phyloP scores from a whole-genome alignment of 2,888 invertebrate species.

The Volucella inanis region DNA sequence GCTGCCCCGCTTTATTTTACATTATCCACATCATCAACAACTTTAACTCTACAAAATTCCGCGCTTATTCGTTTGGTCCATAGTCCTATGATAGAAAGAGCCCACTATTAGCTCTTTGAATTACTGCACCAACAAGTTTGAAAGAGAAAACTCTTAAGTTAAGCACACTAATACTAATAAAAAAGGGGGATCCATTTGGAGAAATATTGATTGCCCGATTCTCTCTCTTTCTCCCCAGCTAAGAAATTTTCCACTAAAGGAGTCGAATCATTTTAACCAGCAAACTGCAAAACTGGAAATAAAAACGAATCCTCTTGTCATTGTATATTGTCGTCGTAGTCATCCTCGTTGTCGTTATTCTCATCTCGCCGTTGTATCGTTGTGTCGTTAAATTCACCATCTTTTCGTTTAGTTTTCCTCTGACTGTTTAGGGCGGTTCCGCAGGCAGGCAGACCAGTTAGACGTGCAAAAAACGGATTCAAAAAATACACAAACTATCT shows the following conservation, averaged over 20 bases:
- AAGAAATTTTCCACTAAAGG: slow-evolving; percentile 11
- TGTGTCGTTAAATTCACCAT: slow-evolving; percentile 81
- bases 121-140: slow-evolving; percentile 10
- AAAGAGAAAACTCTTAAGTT: slow-evolving; percentile 42
- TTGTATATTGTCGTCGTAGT: slow-evolving; percentile 76
- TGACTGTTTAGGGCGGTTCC: slow-evolving; percentile 84
- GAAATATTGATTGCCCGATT: slow-evolving; percentile 74
- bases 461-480: slow-evolving; percentile 77
- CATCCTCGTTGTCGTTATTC: slow-evolving; percentile 76
- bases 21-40: slow-evolving; percentile 35
- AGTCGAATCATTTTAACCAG: slow-evolving; percentile 56
- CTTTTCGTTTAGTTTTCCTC: slow-evolving; percentile 83
- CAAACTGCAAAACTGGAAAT: slow-evolving; percentile 63
- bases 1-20: slow-evolving; percentile 39
- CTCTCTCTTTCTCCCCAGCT: slow-evolving; percentile 54
- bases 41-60: slow-evolving; percentile 52
- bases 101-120: slow-evolving; percentile 15
- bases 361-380: slow-evolving; percentile 76
- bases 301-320: slow-evolving; percentile 71
- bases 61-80: slow-evolving; percentile 44
- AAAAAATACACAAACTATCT: slow-evolving; percentile 49
- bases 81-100: slow-evolving; percentile 10
- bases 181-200: slow-evolving; percentile 55
- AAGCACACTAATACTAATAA: slow-evolving; percentile 42
- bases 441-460: slow-evolving; percentile 81